phyloP scores from a whole-genome alignment of 2,113 vertebrate species.

The Cyprinodon brontotheroides region DNA sequence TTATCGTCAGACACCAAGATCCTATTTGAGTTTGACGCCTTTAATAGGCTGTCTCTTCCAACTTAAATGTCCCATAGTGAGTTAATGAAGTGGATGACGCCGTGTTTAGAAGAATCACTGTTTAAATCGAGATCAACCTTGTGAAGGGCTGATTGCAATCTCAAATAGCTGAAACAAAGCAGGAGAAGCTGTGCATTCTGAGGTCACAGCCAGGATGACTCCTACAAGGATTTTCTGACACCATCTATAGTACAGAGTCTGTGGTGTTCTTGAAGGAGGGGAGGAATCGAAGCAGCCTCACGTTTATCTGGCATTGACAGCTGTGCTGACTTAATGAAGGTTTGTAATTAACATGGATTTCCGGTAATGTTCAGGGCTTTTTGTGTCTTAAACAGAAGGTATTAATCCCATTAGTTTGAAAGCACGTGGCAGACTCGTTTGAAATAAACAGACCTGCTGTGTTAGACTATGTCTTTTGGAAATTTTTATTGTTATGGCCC shows the following conservation, averaged over 20 bases:
- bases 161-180: conserved; percentile 30
- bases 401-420: conserved; percentile 81
- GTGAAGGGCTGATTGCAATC: conserved; percentile 35
- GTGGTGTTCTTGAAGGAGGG: conserved; percentile 60
- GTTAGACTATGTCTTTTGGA: conserved; percentile 22
- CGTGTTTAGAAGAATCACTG: conserved; percentile 20
- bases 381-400: conserved; percentile 82
- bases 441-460: conserved; percentile 39
- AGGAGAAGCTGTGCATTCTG: conserved; percentile 1
- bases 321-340: conserved; percentile 84
- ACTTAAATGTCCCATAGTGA: conserved; percentile 3
- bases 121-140: conserved; percentile 34
- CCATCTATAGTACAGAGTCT: conserved; percentile 61
- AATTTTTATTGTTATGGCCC: conserved; percentile 3
- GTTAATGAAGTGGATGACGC: conserved; percentile 21
- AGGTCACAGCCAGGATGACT: conserved; percentile 46
- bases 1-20: conserved; percentile 14
- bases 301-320: conserved; percentile 87
- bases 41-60: conserved; percentile 10
- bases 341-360: conserved; percentile 87
- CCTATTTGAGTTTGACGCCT: conserved; percentile 22
- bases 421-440: conserved; percentile 47
- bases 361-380: conserved; percentile 79
- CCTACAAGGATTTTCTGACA: conserved; percentile 65
- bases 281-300: conserved; percentile 76